Evolutionary conservation across 53 echinoderm and acorn worm species (phyloP).

Genomic region (Holothuria leucospilota): DNA sequence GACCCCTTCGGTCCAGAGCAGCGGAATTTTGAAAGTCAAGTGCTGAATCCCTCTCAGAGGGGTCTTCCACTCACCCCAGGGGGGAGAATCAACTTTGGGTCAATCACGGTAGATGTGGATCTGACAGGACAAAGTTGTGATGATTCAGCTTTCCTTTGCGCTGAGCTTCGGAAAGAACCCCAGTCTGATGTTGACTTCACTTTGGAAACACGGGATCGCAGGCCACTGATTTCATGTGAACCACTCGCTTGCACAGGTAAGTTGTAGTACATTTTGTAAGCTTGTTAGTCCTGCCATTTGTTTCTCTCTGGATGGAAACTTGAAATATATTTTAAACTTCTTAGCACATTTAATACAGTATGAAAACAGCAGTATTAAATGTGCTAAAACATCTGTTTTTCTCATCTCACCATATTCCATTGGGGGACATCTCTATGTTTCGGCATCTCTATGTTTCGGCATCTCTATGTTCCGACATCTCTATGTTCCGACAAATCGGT

Average conservation of each 20-base stretch:
- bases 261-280: background rate
- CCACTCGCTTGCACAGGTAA: constrained; percentile 61
- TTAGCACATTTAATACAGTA: too few species aligned
- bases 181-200: constrained; percentile 69
- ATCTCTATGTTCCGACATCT: too few species aligned
- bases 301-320: too few species aligned
- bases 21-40: constrained; percentile 71
- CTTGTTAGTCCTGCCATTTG: background rate
- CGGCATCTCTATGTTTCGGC: too few species aligned
- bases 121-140: constrained; percentile 74
- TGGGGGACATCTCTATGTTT: too few species aligned
- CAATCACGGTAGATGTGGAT: constrained; percentile 76
- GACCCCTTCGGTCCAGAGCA: constrained; percentile 64
- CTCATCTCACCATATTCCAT: too few species aligned
- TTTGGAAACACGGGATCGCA: constrained; percentile 62
- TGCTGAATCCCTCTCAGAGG: constrained; percentile 66
- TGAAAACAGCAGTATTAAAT: too few species aligned
- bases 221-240: constrained; percentile 71
- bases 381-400: too few species aligned
- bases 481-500: too few species aligned
- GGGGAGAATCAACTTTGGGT: constrained; percentile 75
- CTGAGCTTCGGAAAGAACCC: constrained; percentile 75
- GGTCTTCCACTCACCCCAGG: constrained; percentile 72
- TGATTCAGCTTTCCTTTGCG: constrained; percentile 76
- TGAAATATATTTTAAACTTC: too few species aligned